phyloP scores from a whole-genome alignment of 2,888 invertebrate species.

The Deroplatys truncata region DNA sequence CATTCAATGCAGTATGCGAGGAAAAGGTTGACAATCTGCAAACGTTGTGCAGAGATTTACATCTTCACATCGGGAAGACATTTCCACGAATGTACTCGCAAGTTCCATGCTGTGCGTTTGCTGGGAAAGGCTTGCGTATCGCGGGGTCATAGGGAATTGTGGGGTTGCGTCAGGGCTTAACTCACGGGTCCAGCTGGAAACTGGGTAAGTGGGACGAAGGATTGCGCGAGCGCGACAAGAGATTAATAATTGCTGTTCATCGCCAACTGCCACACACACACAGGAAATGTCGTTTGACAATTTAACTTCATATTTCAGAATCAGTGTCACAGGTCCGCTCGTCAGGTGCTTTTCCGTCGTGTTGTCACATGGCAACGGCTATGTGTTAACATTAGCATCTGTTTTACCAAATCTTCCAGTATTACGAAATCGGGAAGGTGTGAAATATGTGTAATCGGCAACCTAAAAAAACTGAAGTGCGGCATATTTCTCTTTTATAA shows the following conservation, averaged over 20 bases:
- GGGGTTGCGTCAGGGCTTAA: conserved; percentile 8
- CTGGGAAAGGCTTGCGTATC: no score
- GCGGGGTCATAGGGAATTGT: background rate
- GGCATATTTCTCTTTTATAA: background rate
- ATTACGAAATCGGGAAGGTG: background rate
- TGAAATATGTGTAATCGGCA: background rate
- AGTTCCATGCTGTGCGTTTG: no score
- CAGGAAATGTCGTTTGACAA: background rate
- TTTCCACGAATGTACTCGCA: no score
- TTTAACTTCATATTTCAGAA: background rate
- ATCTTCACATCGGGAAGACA: no score
- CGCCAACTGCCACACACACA: background rate
- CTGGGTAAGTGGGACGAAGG: conserved; percentile 18
- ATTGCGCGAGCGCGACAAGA: background rate
- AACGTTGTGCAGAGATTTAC: no score
- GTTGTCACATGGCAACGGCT: no score
- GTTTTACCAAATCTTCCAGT: background rate
- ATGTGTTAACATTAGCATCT: no score
- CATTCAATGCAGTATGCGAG: no score
- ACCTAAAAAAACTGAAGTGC: background rate
- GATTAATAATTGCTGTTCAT: background rate
- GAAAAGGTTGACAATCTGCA: no score
- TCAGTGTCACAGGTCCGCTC: background rate
- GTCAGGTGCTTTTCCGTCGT: no score
- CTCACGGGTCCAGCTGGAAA: conserved; percentile 3